phyloP scores from a whole-genome alignment of 2,797 vertebrate species.

The Orestias chungarensis region DNA sequence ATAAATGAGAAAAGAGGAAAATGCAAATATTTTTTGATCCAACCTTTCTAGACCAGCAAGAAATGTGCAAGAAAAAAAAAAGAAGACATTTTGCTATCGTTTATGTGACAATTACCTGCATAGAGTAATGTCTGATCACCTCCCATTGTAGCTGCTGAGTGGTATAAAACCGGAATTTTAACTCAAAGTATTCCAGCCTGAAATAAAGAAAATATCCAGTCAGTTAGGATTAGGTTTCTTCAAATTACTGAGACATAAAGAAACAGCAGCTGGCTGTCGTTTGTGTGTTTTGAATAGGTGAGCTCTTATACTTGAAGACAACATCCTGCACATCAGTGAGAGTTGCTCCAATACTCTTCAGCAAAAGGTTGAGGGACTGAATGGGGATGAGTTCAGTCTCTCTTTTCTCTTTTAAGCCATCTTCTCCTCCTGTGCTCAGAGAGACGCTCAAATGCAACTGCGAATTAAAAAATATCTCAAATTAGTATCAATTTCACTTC shows the following conservation, averaged over 20 bases:
- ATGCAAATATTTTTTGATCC: background rate
- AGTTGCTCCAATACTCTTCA: slow-evolving; percentile 97
- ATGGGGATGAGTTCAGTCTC: slow-evolving; percentile 87
- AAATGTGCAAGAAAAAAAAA: background rate
- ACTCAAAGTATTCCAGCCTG: slow-evolving; percentile 93
- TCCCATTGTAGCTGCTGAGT: slow-evolving; percentile 90
- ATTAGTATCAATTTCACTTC: rapidly evolving
- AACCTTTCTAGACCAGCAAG: background rate
- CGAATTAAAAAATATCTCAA: slow-evolving; percentile 12
- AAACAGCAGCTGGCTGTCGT: background rate
- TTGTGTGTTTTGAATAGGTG: background rate
- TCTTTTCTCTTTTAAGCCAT: slow-evolving; percentile 84
- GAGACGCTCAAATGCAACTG: slow-evolving; percentile 97
- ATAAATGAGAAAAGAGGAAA: background rate
- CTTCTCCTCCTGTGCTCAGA: slow-evolving; percentile 89
- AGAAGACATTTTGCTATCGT: background rate
- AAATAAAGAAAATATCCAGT: slow-evolving; percentile 19
- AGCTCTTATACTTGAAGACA: slow-evolving; percentile 89
- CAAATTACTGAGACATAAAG: background rate
- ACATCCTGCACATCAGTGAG: slow-evolving; percentile 95
- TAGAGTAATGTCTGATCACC: slow-evolving; percentile 94
- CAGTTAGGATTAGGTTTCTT: background rate
- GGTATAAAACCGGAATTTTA: slow-evolving; percentile 91
- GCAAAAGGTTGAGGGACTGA: slow-evolving; percentile 89
- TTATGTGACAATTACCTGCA: slow-evolving; percentile 83